A percentile compares a stretch with the other conserved stretches of the same genome.
These are phyloP conservation scores for Odiellus spinosus DNA, from an alignment of 2,888 invertebrate genomes.

Conservation along the genomic window DNA sequence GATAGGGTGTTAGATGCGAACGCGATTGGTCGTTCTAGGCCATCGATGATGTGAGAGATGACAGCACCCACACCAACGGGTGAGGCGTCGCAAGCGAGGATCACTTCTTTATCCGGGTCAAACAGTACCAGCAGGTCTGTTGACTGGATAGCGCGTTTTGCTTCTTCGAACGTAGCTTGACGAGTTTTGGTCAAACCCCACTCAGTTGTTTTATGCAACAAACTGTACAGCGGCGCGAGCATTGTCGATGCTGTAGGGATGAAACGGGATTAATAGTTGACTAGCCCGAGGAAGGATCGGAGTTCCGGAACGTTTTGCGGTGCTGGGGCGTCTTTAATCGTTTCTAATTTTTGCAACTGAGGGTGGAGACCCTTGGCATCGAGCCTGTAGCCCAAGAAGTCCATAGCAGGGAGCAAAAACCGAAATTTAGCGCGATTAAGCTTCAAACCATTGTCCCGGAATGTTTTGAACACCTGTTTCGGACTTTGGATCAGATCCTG, in stretches of 20 bases:
- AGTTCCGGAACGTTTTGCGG: constrained; percentile 22
- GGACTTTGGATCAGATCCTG: too few species aligned
- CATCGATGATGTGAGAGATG: constrained; percentile 23
- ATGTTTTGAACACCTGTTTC: too few species aligned
- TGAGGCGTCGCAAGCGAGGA: constrained; percentile 29
- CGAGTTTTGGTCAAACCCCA: constrained; percentile 17
- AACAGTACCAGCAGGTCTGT: constrained; percentile 23
- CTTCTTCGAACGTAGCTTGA: constrained; percentile 16
- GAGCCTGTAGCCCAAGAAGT: constrained; percentile 21
- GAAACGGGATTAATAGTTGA: constrained; percentile 23
- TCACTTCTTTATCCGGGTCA: constrained; percentile 22
- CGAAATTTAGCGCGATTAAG: too few species aligned
- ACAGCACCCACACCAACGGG: constrained; percentile 22
- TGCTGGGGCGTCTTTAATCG: constrained; percentile 20
- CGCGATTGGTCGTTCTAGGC: constrained; percentile 27
- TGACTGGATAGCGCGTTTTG: constrained; percentile 20
- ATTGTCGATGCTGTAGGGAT: constrained; percentile 20
- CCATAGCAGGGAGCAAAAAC: constrained; percentile 17
- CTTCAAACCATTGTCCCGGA: too few species aligned
- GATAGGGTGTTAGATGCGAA: constrained; percentile 19
- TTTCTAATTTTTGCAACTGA: constrained; percentile 19
- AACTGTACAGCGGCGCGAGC: constrained; percentile 19
- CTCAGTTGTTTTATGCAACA: constrained; percentile 14
- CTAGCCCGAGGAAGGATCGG: constrained; percentile 21
- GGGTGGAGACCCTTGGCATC: constrained; percentile 19